Evolutionary conservation across 2,888 invertebrate genomes (phyloP), one percentile per base, ranked within the genome.

Genomic region (Napeogenes sylphis): DNA sequence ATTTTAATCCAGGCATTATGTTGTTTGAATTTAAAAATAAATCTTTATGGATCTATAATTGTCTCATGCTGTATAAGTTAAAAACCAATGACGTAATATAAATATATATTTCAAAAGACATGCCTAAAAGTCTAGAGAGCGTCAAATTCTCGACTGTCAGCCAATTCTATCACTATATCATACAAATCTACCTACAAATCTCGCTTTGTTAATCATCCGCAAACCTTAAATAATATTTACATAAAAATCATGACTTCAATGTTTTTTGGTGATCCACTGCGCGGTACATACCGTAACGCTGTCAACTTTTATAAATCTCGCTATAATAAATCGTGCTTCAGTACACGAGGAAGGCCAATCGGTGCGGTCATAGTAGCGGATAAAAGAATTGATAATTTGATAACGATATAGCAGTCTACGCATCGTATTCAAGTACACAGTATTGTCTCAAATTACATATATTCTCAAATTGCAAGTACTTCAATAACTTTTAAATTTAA

Each of bases 191-290:
- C 54, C 59, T 68, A 68, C 61, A 65, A 70, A 68, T 68, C 70
- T 68, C 70, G 64, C 58, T 33, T 64, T 54, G 59, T 56, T 58
- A 64, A 60, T 63, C 60, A 62, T 58, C 61, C 68, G 65, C 66
- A 63, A 68, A 62, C 62, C 63, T 68, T 68, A 70, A 51, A 58
- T 59, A 62, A 64, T 70, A 72, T 70, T 66, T 70, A 71, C 70
- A 71, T 56, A 58, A 65, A 58, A 64, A 64, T 58, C 56, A 62
- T 63, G 62, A 67, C 66, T 67, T 55, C 56, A 71, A 67, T 59
- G 59, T 59, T 67, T 70, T 71, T 70, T 71, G 70, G 68, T 71
- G 68, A 68, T 64, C 61, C 59, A 68, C 56, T 59, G 46, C 54
- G 51, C 56, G 51, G 53, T 56, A 60, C 51, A 56, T 63, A 47